Evolutionary conservation across 2,888 invertebrate species (phyloP), one percentile per base, ranked within the genome.

Genomic region (Salticus scenicus): DNA sequence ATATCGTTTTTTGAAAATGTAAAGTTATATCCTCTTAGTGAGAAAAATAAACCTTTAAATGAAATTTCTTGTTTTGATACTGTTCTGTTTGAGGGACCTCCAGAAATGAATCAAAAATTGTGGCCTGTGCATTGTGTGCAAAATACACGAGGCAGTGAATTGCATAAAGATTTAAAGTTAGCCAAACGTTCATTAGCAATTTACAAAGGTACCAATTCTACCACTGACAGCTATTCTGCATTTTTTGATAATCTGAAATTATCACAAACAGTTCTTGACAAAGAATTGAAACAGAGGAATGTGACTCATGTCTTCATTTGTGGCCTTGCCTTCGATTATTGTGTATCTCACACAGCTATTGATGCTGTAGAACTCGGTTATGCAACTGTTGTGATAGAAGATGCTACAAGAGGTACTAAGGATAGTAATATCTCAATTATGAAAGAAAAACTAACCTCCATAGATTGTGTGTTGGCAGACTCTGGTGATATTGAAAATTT

Each of bases 61-160:
- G 41, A 73, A 37, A 31, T 88, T 5, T 66, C 69, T 17, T 20
- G 95, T 0, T 96, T 96, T 90, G 98, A 98, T 91, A 96, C 96
- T 0, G 97, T 98, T n/a, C 94, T 95, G 87, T 98, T 98, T 92
- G 95, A 95, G 77, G 96, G 96, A 0, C 95, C 95, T 8, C 95
- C 96, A 17, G 42, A 51, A 79, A 76, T 73, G 93, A 95, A 94
- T 90, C 98, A 98, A 92, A 94, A 95, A 17, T 92, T 99, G 70
- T 99, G 98, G 97, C 99, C 98, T 14, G 93, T 95, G 0, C 98
- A 99, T 92, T 99, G 98, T 91, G 97, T 98, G 12, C 97, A 98
- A 91, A 95, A 96, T 89, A 95, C 97, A 0, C 97, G 96, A 97
- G 98, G 98, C 4, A 95, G 98, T 0, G 95, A 98, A 91, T 93